Evolutionary conservation across 1,140 invertebrate species (phyloP).

Genomic region (Diorhabda sublineata): DNA sequence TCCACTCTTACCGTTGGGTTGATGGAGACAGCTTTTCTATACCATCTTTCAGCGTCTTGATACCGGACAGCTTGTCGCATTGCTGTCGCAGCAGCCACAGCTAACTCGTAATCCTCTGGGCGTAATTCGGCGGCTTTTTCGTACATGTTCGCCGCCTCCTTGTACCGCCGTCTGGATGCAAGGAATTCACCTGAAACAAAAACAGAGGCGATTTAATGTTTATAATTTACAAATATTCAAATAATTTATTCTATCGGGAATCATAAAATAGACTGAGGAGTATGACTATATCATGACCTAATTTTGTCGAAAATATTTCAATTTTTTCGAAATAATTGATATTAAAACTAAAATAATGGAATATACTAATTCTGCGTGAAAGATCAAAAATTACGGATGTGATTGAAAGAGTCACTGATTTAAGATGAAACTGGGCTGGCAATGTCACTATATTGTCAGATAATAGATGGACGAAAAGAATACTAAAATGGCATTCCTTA

Average conservation of each 20-base stretch:
- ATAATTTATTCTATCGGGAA: neutral
- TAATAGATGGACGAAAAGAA: too few relatives aligned
- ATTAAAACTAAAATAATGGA: too few relatives aligned
- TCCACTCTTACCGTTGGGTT: conserved; percentile 60
- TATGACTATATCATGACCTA: too few relatives aligned
- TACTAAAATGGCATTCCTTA: too few relatives aligned
- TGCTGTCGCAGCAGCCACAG: conserved; percentile 82
- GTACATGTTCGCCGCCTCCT: conserved; percentile 78
- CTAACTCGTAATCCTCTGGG: conserved; percentile 74
- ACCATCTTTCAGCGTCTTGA: conserved; percentile 78
- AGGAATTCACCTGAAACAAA: conserved; percentile 77
- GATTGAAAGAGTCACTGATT: too few relatives aligned
- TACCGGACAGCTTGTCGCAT: conserved; percentile 73
- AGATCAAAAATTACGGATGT: too few relatives aligned
- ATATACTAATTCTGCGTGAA: too few relatives aligned
- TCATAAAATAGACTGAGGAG: too few relatives aligned
- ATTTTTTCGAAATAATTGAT: too few relatives aligned
- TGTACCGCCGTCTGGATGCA: conserved; percentile 66
- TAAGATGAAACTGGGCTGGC: too few relatives aligned
- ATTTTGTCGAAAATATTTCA: too few relatives aligned
- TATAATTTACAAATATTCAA: neutral
- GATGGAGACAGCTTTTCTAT: conserved; percentile 66
- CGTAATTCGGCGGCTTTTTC: conserved; percentile 69
- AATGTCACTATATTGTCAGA: too few relatives aligned
- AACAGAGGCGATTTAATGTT: neutral